These are phyloP conservation scores for Blastomussa wellsi DNA, from an alignment of 92 coral and sea anemone genomes.

Conservation along the genomic window DNA sequence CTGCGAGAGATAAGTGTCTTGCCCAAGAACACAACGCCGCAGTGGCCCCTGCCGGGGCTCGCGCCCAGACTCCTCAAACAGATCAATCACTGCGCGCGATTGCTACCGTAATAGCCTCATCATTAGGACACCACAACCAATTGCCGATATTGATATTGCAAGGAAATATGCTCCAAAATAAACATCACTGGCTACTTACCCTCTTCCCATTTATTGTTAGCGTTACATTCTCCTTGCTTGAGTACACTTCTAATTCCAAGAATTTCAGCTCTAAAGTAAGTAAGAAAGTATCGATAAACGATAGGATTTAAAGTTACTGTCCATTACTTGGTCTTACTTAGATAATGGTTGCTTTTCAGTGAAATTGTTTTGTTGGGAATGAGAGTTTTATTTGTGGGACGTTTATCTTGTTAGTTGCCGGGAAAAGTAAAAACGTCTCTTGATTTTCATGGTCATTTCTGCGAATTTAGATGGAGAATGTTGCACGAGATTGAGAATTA, in stretches of 20 bases:
- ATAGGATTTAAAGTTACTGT: too few species aligned
- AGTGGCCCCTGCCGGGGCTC: too few species aligned
- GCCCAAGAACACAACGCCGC: too few species aligned
- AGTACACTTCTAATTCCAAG: constrained; percentile 44
- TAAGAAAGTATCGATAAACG: not conserved
- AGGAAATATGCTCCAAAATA: not conserved
- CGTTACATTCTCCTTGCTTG: constrained; percentile 55
- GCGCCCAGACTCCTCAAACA: too few species aligned
- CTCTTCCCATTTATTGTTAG: constrained; percentile 38
- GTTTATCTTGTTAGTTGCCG: not conserved
- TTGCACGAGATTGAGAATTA: not conserved
- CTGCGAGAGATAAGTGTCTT: too few species aligned
- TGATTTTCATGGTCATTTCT: not conserved
- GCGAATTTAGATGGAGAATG: not conserved
- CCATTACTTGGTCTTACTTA: too few species aligned
- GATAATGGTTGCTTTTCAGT: too few species aligned
- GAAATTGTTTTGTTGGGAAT: too few species aligned
- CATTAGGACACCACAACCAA: too few species aligned
- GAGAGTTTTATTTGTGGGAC: too few species aligned
- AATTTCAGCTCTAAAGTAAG: constrained; percentile 1
- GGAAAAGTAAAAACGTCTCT: not conserved
- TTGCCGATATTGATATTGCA: not conserved
- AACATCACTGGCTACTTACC: constrained; percentile 16
- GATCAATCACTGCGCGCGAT: too few species aligned
- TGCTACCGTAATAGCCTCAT: too few species aligned